These are phyloP conservation scores for Cyrtorhinus lividipennis DNA, from an alignment of 1,140 invertebrate species.

Conservation along the genomic window DNA sequence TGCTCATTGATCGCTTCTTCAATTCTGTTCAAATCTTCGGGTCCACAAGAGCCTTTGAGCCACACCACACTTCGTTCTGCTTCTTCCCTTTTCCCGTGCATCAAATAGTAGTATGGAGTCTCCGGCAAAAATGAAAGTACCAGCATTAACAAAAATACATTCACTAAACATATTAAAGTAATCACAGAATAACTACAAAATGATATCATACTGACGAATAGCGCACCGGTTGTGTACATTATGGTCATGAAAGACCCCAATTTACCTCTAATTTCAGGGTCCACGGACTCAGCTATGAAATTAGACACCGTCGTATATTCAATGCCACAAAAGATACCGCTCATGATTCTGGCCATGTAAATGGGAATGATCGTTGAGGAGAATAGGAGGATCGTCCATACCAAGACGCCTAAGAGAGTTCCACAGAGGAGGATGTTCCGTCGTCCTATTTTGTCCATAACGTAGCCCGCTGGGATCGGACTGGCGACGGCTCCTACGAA, in stretches of 20 bases:
- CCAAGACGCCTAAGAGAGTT: conserved; percentile 34
- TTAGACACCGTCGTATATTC: conserved; percentile 53
- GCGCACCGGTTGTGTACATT: conserved; percentile 56
- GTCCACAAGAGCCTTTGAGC: conserved; percentile 34
- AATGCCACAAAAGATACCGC: conserved; percentile 53
- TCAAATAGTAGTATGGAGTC: conserved; percentile 55
- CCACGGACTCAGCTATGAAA: conserved; percentile 42
- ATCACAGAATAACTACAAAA: conserved; percentile 47
- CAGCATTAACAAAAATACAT: conserved; percentile 45
- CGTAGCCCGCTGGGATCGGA: conserved; percentile 24
- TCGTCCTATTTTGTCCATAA: conserved; percentile 60
- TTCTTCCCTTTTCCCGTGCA: conserved; percentile 40
- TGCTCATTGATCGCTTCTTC: conserved; percentile 19
- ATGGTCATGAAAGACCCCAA: conserved; percentile 61
- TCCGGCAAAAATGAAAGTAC: conserved; percentile 65
- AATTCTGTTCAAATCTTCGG: conserved; percentile 21
- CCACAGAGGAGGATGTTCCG: conserved; percentile 51
- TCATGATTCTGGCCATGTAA: conserved; percentile 20
- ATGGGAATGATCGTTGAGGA: conserved; percentile 1
- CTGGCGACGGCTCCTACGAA: conserved; percentile 24
- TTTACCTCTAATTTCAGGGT: conserved; percentile 19
- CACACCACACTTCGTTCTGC: conserved; percentile 48
- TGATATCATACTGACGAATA: conserved; percentile 55
- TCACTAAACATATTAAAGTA: conserved; percentile 43
- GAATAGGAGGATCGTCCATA: conserved; percentile 37